Evolutionary conservation across 2,797 vertebrate species (phyloP).

Genomic region (Pteropus rufus): DNA sequence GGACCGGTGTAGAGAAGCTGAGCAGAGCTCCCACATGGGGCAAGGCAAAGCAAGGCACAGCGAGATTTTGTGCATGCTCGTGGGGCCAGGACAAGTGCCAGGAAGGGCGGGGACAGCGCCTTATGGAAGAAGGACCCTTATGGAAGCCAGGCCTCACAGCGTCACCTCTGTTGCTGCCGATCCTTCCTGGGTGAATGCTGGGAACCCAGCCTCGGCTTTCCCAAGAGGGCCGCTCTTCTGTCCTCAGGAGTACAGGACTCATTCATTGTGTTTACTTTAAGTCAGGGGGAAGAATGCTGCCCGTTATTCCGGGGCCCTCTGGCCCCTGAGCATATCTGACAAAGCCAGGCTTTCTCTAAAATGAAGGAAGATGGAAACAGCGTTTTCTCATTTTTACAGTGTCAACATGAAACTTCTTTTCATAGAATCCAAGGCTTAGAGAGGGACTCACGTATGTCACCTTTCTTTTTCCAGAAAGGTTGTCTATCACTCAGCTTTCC

Average conservation of each 20-base stretch:
- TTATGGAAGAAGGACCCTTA: not conserved
- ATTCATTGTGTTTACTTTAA: not conserved
- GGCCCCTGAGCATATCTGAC: not conserved
- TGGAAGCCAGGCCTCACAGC: not conserved
- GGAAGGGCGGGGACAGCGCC: not conserved
- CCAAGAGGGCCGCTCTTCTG: not conserved
- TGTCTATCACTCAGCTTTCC: not conserved
- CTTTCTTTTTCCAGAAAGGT: not conserved
- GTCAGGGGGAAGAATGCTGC: not conserved
- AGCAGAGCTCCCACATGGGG: slow-evolving; percentile 50
- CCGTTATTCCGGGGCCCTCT: not conserved
- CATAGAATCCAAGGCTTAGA: not conserved
- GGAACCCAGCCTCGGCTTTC: not conserved
- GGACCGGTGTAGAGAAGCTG: slow-evolving; percentile 57
- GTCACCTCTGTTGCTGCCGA: not conserved
- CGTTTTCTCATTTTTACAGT: not conserved
- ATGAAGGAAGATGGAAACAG: not conserved
- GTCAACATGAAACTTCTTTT: not conserved
- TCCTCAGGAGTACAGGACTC: not conserved
- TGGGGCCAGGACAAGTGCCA: not conserved
- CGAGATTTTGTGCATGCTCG: not conserved
- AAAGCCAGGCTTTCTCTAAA: not conserved
- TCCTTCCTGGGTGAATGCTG: not conserved
- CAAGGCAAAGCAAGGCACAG: not conserved
- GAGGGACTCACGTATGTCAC: not conserved